A percentile compares a stretch with the other conserved stretches of the same genome.
Evolutionary conservation across 2,797 vertebrate species (phyloP).

Genomic region (Mustela erminea): DNA sequence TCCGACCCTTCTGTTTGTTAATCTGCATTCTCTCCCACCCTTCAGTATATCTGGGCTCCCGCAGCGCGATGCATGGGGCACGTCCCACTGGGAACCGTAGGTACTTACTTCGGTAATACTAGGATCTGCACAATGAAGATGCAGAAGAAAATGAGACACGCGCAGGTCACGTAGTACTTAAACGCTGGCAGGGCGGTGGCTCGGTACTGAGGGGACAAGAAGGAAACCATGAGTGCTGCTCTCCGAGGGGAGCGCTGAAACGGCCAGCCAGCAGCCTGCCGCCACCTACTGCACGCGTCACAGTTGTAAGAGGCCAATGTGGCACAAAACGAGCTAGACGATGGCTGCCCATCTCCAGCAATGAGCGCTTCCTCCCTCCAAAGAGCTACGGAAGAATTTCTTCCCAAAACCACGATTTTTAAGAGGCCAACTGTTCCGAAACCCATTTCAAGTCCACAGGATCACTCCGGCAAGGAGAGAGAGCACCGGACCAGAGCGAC

Average conservation of each 20-base stretch:
- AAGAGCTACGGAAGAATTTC: fast-evolving
- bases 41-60: fast-evolving
- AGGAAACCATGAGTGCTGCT: background rate
- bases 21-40: fast-evolving
- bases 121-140: slow-evolving; percentile 97
- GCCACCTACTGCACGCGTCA: background rate
- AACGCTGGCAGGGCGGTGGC: slow-evolving; percentile 95
- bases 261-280: background rate
- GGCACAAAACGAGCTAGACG: background rate
- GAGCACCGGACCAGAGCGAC: background rate
- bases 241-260: background rate
- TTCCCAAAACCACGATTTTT: background rate
- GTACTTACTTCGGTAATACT: slow-evolving; percentile 95
- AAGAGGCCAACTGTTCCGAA: background rate
- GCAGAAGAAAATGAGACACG: slow-evolving; percentile 96
- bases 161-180: slow-evolving; percentile 97
- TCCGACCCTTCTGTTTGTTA: no score
- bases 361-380: background rate
- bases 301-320: fast-evolving
- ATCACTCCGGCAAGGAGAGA: background rate
- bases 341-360: background rate
- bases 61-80: fast-evolving
- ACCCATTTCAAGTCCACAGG: background rate
- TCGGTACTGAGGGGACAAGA: slow-evolving; percentile 92
- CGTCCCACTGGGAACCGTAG: fast-evolving